Percentiles rank a stretch among this genome's conserved stretches.
Evolutionary conservation across 2,797 vertebrate genomes (phyloP).

Genomic region (Pyrocephalus nanus): DNA sequence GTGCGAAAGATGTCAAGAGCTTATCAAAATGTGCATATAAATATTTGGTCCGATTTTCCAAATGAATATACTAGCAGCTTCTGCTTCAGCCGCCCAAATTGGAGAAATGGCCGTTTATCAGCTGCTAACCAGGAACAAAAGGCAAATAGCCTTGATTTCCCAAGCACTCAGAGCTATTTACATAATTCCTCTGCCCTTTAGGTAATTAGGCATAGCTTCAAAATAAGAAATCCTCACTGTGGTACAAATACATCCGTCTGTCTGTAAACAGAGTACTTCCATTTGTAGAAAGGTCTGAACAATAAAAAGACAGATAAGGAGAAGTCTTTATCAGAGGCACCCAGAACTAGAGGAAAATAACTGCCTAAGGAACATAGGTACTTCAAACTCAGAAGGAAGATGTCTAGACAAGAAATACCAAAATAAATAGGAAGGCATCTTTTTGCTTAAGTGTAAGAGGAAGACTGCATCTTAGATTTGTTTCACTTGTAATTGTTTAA

Average conservation of each 20-base stretch:
- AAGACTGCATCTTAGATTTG: background rate
- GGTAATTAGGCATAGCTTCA: background rate
- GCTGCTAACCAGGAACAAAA: background rate
- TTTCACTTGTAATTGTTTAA: background rate
- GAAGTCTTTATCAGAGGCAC: background rate
- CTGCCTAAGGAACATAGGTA: background rate
- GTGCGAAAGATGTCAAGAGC: background rate
- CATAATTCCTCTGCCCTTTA: background rate
- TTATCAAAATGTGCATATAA: slow-evolving; percentile 8
- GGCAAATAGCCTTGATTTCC: background rate
- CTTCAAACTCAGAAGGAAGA: background rate
- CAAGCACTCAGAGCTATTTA: background rate
- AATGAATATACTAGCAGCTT: background rate
- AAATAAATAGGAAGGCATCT: background rate
- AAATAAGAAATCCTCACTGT: background rate
- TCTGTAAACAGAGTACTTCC: background rate
- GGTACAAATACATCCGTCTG: background rate
- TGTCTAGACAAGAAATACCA: background rate
- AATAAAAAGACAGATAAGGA: background rate
- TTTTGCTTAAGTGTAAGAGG: background rate
- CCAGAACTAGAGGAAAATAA: background rate
- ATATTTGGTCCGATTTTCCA: background rate
- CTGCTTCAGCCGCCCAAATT: background rate
- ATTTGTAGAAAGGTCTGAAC: background rate
- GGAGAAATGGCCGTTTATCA: background rate